phyloP scores from a whole-genome alignment of 2,797 vertebrate species.

The Syngnathus acus region DNA sequence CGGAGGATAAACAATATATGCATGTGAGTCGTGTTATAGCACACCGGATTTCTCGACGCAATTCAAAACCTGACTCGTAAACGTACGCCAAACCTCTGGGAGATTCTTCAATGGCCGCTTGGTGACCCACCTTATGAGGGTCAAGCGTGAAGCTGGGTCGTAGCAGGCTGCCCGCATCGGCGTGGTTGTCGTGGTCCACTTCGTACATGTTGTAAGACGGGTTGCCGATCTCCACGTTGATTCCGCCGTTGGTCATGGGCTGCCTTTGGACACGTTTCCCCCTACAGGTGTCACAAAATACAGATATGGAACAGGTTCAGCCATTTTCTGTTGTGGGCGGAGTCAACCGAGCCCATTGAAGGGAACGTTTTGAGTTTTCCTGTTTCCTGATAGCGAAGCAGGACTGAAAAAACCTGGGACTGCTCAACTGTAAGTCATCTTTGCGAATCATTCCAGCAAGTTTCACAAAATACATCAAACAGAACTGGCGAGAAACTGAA shows the following conservation, averaged over 20 bases:
- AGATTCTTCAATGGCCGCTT: not conserved
- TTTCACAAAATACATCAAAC: not conserved
- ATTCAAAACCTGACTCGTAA: not conserved
- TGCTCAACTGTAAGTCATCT: not conserved
- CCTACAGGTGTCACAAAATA: slow-evolving; percentile 58
- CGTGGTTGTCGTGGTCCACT: slow-evolving; percentile 90
- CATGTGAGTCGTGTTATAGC: too few species aligned
- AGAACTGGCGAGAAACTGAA: not conserved
- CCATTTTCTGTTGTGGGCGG: not conserved
- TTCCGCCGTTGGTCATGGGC: slow-evolving; percentile 93
- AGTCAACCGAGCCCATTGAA: too few species aligned
- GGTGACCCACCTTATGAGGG: slow-evolving; percentile 79
- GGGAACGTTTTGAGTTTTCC: too few species aligned
- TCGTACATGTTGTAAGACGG: slow-evolving; percentile 99
- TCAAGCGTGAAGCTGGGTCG: slow-evolving; percentile 91
- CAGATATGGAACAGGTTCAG: not conserved
- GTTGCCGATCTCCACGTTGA: slow-evolving; percentile 98
- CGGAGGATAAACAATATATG: too few species aligned
- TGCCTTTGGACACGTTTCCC: slow-evolving; percentile 94
- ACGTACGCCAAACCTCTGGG: not conserved
- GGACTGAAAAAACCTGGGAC: not conserved
- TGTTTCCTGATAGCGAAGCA: not conserved
- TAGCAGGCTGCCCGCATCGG: slow-evolving; percentile 84
- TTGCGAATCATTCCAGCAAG: not conserved
- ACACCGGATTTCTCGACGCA: too few species aligned